A percentile compares a stretch with the other conserved stretches of the same genome.
These are phyloP conservation scores for Nephrocerus scutellatus DNA, from an alignment of 2,888 invertebrate species.

Conservation along the genomic window DNA sequence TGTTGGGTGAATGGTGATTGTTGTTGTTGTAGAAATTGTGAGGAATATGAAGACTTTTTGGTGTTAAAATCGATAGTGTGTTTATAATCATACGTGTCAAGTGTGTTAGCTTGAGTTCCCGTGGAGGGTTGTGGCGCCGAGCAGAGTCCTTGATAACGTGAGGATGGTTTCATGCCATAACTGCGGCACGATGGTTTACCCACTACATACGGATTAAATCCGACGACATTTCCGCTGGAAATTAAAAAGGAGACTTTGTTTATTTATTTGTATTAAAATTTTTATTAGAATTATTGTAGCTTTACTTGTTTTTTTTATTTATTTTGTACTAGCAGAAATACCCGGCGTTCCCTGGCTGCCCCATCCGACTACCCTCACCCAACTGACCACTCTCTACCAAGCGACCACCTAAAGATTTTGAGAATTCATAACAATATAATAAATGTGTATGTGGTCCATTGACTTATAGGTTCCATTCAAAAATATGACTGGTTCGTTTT, in stretches of 20 bases:
- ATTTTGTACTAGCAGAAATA: no score
- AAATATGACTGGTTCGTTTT: no score
- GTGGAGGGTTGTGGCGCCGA: slow-evolving; percentile 36
- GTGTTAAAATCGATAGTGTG: slow-evolving; percentile 28
- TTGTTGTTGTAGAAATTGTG: slow-evolving; percentile 19
- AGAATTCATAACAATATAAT: no score
- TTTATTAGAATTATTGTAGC: no score
- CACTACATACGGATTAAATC: slow-evolving; percentile 66
- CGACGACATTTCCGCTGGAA: slow-evolving; percentile 67
- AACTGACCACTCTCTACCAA: no score
- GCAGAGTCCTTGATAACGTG: slow-evolving; percentile 69
- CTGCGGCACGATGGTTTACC: slow-evolving; percentile 66
- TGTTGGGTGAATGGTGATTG: slow-evolving; percentile 17
- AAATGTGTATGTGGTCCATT: no score
- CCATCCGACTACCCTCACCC: no score
- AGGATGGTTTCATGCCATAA: slow-evolving; percentile 64
- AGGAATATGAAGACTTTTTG: slow-evolving; percentile 28
- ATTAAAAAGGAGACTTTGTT: slow-evolving; percentile 22
- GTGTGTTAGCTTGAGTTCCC: slow-evolving; percentile 50
- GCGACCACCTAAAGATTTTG: no score
- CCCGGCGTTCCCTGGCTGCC: no score
- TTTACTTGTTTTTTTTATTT: no score
- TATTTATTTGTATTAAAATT: neutral
- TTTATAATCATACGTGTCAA: slow-evolving; percentile 45
- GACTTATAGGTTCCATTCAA: no score